Percentiles rank a stretch among this genome's conserved stretches.
These are phyloP conservation scores for Mallotus villosus DNA, from an alignment of 2,797 vertebrate genomes.

Conservation along the genomic window DNA sequence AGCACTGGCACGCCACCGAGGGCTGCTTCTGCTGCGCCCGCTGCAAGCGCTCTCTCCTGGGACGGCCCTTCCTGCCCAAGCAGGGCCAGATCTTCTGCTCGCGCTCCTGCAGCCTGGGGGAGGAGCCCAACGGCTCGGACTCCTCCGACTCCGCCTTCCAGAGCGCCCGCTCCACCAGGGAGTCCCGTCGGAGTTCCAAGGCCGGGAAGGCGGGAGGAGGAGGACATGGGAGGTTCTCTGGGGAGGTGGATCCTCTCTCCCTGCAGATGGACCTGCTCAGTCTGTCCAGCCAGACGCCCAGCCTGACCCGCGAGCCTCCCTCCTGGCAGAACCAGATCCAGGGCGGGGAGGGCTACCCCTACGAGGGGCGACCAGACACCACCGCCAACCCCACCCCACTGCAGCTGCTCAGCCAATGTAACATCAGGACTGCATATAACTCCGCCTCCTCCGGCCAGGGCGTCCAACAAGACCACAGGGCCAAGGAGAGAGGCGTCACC, in stretches of 20 bases:
- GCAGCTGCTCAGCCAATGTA: conserved; percentile 96
- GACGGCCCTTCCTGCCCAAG: conserved; percentile 94
- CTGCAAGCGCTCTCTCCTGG: conserved; percentile 94
- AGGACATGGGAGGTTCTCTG: conserved; percentile 77
- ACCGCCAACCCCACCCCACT: conserved; percentile 73
- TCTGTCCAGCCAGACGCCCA: conserved; percentile 92
- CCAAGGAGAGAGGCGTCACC: conserved; percentile 80
- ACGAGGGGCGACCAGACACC: conserved; percentile 79
- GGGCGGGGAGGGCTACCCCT: conserved; percentile 76
- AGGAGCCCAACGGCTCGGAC: conserved; percentile 92
- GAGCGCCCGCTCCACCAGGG: conserved; percentile 90
- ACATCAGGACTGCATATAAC: conserved; percentile 86
- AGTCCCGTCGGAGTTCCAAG: conserved; percentile 91
- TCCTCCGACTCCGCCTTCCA: conserved; percentile 97
- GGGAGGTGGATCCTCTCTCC: conserved; percentile 93
- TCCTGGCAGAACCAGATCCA: conserved; percentile 87
- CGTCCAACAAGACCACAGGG: conserved; percentile 80
- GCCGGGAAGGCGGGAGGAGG: conserved; percentile 83
- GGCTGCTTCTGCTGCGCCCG: conserved; percentile 95
- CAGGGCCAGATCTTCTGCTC: conserved; percentile 99
- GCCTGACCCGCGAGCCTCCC: conserved; percentile 87
- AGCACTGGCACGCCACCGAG: conserved; percentile 98
- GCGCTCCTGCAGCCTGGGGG: conserved; percentile 88
- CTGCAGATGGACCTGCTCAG: conserved; percentile 98
- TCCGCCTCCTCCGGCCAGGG: conserved; percentile 70